phyloP scores from a whole-genome alignment of 1,140 invertebrate species.

The Maconellicoccus hirsutus region DNA sequence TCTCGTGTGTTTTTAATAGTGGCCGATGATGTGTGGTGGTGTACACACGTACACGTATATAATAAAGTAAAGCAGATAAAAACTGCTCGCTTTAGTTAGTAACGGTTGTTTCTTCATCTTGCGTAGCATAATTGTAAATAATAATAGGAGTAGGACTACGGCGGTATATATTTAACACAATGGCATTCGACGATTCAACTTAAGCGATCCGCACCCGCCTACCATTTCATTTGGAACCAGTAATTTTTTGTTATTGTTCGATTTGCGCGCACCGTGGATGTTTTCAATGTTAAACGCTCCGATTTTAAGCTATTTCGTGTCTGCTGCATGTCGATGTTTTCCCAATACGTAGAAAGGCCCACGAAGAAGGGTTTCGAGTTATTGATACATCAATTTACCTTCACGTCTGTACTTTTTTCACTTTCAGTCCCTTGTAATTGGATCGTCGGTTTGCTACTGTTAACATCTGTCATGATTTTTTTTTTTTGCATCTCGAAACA shows the following conservation, averaged over 20 bases:
- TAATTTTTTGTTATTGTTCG: constrained; percentile 22
- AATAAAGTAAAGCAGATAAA: constrained; percentile 13
- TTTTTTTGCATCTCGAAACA: no score
- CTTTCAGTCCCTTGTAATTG: no score
- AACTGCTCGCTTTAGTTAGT: background rate
- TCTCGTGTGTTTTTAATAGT: constrained; percentile 15
- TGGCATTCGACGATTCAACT: constrained; percentile 18
- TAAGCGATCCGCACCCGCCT: constrained; percentile 16
- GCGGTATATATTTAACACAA: constrained; percentile 21
- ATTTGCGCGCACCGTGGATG: background rate
- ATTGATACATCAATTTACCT: no score
- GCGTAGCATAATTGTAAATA: constrained; percentile 15
- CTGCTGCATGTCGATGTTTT: no score
- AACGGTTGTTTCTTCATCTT: background rate
- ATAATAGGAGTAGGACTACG: constrained; percentile 16
- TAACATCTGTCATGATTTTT: no score
- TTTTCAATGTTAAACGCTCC: background rate
- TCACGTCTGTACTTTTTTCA: no score
- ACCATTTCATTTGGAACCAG: constrained; percentile 21
- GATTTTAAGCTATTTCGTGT: background rate
- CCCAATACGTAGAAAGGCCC: no score
- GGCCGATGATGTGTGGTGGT: background rate
- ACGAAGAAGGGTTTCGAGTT: no score
- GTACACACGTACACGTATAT: background rate
- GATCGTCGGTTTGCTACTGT: no score